Conservation (phyloP, 1,140 invertebrate genomes). For the Drosophila willistoni region DNA sequence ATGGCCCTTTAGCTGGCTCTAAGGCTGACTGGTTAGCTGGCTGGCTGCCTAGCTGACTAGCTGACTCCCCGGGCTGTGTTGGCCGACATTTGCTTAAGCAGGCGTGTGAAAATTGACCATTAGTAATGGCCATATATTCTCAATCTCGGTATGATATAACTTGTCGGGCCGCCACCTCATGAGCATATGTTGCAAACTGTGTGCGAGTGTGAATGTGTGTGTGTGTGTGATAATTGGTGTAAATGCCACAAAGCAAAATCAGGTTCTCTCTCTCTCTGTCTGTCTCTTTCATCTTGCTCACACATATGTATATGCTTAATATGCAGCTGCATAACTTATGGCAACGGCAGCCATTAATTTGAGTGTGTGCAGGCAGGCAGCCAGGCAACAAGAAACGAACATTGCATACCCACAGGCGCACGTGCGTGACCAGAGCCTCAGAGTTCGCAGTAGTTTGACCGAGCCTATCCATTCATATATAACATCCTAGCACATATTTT, state of each 20-base stretch:
- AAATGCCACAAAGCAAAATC: slow-evolving; percentile 67
- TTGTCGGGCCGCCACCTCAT: slow-evolving; percentile 26
- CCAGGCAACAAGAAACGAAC: slow-evolving; percentile 31
- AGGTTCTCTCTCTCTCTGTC: slow-evolving; percentile 7
- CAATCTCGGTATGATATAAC: slow-evolving; percentile 67
- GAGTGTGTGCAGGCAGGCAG: slow-evolving; percentile 22
- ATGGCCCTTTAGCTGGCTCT: neutral
- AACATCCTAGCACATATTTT: slow-evolving; percentile 56
- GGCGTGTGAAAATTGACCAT: slow-evolving; percentile 78
- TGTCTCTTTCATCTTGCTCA: neutral
- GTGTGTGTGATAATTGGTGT: slow-evolving; percentile 68
- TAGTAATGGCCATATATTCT: slow-evolving; percentile 76
- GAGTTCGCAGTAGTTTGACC: slow-evolving; percentile 8
- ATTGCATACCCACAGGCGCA: slow-evolving; percentile 73
- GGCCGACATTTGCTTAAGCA: slow-evolving; percentile 67
- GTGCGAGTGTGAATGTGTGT: slow-evolving; percentile 16
- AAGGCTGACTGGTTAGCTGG: neutral
- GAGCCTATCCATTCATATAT: neutral
- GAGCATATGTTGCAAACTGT: slow-evolving; percentile 6
- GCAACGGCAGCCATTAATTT: slow-evolving; percentile 73
- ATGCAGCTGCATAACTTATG: slow-evolving; percentile 80
- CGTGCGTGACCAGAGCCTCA: slow-evolving; percentile 60
- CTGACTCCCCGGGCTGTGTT: slow-evolving; percentile 21
- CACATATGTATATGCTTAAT: slow-evolving; percentile 48
- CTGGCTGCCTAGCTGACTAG: neutral